Evolutionary conservation across 2,797 vertebrate genomes (phyloP).

Genomic region (Ctenopoma kingsleyae): DNA sequence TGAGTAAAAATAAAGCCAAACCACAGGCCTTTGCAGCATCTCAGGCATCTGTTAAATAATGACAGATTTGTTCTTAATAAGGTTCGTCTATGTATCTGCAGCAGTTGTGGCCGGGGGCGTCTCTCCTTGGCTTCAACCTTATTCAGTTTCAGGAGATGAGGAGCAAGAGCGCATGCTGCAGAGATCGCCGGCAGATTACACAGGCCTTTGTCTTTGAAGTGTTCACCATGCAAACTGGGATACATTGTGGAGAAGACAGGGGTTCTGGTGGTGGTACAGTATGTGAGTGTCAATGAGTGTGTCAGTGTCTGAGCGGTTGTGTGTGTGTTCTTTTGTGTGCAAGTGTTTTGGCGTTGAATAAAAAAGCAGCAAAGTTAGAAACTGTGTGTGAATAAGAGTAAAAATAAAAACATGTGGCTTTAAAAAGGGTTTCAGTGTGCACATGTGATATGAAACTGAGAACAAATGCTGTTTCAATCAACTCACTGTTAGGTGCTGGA

Average conservation of each 20-base stretch:
- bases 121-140: constrained; percentile 71
- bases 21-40: constrained; percentile 61
- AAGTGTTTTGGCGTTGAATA: constrained; percentile 18
- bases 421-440: constrained; percentile 28
- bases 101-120: constrained; percentile 65
- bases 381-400: not conserved
- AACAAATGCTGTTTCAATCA: constrained; percentile 63
- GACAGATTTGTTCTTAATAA: constrained; percentile 75
- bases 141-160: constrained; percentile 71
- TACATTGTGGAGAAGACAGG: constrained; percentile 30
- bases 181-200: constrained; percentile 67
- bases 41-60: constrained; percentile 70
- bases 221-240: constrained; percentile 48
- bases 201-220: constrained; percentile 71
- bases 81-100: constrained; percentile 69
- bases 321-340: constrained; percentile 36
- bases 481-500: constrained; percentile 99
- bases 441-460: constrained; percentile 44
- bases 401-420: constrained; percentile 26
- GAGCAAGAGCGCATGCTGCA: constrained; percentile 40
- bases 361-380: constrained; percentile 4
- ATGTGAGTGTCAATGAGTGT: constrained; percentile 24
- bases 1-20: constrained; percentile 54
- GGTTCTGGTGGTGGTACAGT: constrained; percentile 19
- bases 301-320: constrained; percentile 18